A percentile compares a stretch with the other conserved stretches of the same genome.
Conservation (phyloP, 2,797 vertebrate genomes). For the Adelosebastes latens region DNA sequence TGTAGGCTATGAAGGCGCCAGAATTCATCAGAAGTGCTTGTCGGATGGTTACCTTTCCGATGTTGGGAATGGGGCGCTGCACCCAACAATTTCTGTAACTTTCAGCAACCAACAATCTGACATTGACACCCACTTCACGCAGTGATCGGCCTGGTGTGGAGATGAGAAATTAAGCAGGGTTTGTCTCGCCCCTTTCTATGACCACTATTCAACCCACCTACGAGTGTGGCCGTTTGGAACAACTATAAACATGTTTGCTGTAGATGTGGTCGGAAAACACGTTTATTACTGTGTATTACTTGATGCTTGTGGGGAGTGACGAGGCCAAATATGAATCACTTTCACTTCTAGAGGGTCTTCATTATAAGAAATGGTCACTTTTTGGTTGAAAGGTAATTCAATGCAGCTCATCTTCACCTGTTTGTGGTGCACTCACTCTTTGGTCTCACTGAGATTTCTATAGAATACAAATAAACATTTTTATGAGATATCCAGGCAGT, state of each 20-base stretch:
- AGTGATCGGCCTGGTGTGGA: not conserved
- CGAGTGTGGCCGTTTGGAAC: not conserved
- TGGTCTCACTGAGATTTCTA: not conserved
- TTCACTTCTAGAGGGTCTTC: not conserved
- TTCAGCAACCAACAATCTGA: not conserved
- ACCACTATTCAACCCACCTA: not conserved
- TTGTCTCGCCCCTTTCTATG: not conserved
- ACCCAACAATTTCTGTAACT: not conserved
- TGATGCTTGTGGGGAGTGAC: not conserved
- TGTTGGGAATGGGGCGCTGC: not conserved
- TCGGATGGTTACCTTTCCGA: not conserved
- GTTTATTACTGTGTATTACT: not conserved
- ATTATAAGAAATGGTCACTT: not conserved
- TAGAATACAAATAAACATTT: not conserved
- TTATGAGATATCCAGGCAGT: not conserved
- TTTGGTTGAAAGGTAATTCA: not conserved
- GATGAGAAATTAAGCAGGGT: not conserved
- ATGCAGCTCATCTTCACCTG: not conserved
- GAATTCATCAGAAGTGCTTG: not conserved
- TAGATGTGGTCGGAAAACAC: not conserved
- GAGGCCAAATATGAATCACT: not conserved
- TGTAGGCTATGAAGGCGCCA: not conserved
- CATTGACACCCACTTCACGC: not conserved
- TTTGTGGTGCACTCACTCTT: not conserved
- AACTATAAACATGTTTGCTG: not conserved